phyloP scores from a whole-genome alignment of 2,888 invertebrate genomes.

The Nomada ferruginata region DNA sequence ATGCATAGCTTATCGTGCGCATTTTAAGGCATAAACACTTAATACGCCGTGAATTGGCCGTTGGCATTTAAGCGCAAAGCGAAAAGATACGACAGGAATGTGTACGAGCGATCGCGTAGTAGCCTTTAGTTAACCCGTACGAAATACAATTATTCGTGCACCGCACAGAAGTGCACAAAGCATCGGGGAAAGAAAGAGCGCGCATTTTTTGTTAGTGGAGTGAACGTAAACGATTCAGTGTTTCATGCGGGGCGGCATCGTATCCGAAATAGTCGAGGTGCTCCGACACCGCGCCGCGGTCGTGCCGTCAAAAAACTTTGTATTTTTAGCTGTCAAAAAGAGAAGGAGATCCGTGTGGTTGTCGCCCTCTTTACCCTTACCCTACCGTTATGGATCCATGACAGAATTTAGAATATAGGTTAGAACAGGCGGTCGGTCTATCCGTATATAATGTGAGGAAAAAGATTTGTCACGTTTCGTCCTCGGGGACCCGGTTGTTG shows the following conservation, averaged over 20 bases:
- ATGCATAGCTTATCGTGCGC: background rate
- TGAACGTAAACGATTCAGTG: slow-evolving; percentile 26
- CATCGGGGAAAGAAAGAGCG: slow-evolving; percentile 1
- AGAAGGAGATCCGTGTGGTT: slow-evolving; percentile 32
- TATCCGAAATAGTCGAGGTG: slow-evolving; percentile 64
- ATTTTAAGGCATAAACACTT: slow-evolving; percentile 3
- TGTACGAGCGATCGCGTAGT: slow-evolving; percentile 5
- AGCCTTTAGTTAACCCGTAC: slow-evolving; percentile 4
- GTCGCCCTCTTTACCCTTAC: slow-evolving; percentile 28
- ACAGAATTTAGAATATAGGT: slow-evolving; percentile 66
- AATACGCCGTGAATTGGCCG: slow-evolving; percentile 7
- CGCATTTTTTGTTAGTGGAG: slow-evolving; percentile 13
- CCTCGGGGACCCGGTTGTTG: background rate
- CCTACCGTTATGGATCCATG: slow-evolving; percentile 29
- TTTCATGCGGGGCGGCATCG: slow-evolving; percentile 18
- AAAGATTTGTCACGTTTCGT: slow-evolving; percentile 35
- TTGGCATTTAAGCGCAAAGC: slow-evolving; percentile 23
- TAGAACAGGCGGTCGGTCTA: slow-evolving; percentile 50
- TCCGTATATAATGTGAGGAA: slow-evolving; percentile 19
- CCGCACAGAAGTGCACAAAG: slow-evolving; percentile 4
- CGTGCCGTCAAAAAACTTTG: slow-evolving; percentile 58
- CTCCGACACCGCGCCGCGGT: slow-evolving; percentile 12
- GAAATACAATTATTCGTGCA: slow-evolving; percentile 14
- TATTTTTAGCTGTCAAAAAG: slow-evolving; percentile 71
- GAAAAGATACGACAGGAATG: slow-evolving; percentile 11